phyloP scores from a whole-genome alignment of 2,888 invertebrate species.

The Eupelmus urozonus region DNA sequence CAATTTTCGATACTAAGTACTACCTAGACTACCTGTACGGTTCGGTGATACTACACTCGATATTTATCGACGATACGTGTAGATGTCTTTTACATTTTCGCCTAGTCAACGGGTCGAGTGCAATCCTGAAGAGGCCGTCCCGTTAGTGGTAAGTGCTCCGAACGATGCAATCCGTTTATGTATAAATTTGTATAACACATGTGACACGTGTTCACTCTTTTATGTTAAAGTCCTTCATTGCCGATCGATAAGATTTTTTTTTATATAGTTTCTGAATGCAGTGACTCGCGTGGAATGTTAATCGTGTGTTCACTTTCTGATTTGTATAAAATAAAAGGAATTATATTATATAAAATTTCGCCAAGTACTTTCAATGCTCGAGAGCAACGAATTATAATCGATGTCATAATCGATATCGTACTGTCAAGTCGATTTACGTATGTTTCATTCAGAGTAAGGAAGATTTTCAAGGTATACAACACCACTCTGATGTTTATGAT shows the following conservation, averaged over 20 bases:
- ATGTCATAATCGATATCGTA: slow-evolving; percentile 21
- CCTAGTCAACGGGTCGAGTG: slow-evolving; percentile 73
- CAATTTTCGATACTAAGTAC: slow-evolving; percentile 30
- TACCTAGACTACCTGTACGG: slow-evolving; percentile 47
- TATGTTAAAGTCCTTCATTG: slow-evolving; percentile 49
- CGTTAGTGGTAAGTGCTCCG: slow-evolving; percentile 68
- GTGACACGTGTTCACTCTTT: slow-evolving; percentile 15
- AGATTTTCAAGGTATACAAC: slow-evolving; percentile 46
- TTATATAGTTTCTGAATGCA: slow-evolving; percentile 62
- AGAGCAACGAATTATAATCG: slow-evolving; percentile 44
- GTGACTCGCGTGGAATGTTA: slow-evolving; percentile 66
- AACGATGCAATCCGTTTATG: slow-evolving; percentile 63
- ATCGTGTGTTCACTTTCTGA: slow-evolving; percentile 41
- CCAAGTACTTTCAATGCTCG: slow-evolving; percentile 25
- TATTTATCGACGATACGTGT: slow-evolving; percentile 60
- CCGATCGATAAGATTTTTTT: slow-evolving; percentile 66
- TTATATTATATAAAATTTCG: slow-evolving; percentile 16
- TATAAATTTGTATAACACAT: slow-evolving; percentile 59
- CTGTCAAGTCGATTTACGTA: slow-evolving; percentile 3
- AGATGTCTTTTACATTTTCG: slow-evolving; percentile 65
- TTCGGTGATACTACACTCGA: slow-evolving; percentile 58
- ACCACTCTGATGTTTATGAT: slow-evolving; percentile 42
- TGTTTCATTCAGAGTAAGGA: slow-evolving; percentile 2
- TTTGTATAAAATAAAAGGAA: slow-evolving; percentile 24
- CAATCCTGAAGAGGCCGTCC: slow-evolving; percentile 64